Percentiles rank a stretch among this genome's conserved stretches.
Evolutionary conservation across 2,888 invertebrate species (phyloP).

Genomic region (Hyles lineata): DNA sequence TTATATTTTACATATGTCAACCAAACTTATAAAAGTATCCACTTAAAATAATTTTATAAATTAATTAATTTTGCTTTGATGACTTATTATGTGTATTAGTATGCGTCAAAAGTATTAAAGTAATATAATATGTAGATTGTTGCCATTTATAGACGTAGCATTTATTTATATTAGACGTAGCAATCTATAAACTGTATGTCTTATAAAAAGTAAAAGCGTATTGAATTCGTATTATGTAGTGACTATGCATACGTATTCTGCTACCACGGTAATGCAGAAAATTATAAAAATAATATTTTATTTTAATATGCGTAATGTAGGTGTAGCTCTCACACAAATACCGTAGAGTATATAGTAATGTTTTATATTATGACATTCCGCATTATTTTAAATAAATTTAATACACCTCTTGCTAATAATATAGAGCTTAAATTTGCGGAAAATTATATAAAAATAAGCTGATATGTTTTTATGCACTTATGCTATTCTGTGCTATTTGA

Average conservation of each 20-base stretch:
- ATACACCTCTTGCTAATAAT: background rate
- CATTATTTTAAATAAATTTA: background rate
- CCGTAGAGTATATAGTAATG: background rate
- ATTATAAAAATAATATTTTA: conserved; percentile 1
- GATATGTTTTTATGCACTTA: background rate
- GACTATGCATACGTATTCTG: background rate
- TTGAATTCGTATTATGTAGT: conserved; percentile 1
- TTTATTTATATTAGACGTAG: conserved; percentile 33
- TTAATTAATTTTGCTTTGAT: background rate
- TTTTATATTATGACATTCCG: conserved; percentile 18
- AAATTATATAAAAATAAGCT: background rate
- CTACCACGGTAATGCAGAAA: background rate
- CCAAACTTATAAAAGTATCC: background rate
- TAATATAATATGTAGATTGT: conserved; percentile 23
- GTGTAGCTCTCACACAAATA: background rate
- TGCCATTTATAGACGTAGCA: conserved; percentile 31
- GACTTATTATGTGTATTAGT: background rate
- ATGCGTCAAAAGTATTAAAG: background rate
- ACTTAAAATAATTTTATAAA: background rate
- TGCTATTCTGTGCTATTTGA: conserved; percentile 1
- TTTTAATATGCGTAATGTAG: background rate
- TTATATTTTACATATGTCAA: background rate
- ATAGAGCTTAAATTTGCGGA: background rate
- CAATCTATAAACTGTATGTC: background rate
- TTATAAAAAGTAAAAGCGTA: background rate